Evolutionary conservation across 2,888 invertebrate genomes (phyloP), one percentile per base, ranked within the genome.

Genomic region (Trissolcus japonicus): DNA sequence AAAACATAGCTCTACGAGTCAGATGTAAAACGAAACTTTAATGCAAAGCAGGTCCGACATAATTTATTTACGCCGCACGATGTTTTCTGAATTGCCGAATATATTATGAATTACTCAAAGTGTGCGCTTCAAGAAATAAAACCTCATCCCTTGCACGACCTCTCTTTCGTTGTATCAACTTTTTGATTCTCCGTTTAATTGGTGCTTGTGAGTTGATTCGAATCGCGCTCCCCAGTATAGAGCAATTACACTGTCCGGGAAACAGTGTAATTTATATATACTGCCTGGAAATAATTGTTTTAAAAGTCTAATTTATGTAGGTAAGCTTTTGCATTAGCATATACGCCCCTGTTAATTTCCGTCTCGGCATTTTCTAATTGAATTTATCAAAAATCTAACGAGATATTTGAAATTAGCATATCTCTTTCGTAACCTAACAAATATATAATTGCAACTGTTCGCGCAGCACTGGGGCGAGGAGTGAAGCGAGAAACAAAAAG

Each of bases 401-500:
- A 46, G 16, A 46, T 46, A 4, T 46, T 16, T 40, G 0, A 11
- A 48, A 61, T 50, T n/a, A 51, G 59, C 46, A 59, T 46, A 14
- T 48, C 59, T 46, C 46, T 35, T 11, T 35, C 9, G 35, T 9
- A 35, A 35, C 35, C 9, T 35, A 35, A 35, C 35, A 35, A 35
- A 35, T 35, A 35, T 35, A 35, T 35, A 13, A 50, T n/a, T 40
- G 40, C 25, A 25, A n/a, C 11, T 13, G 14, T 48, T 35, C 11
- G 25, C 25, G 35, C 9, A 35, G 17, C 21, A 41, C 25, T 61
- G 50, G 55, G 25, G n/a, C 41, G 61, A 69, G 57, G 35, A 51
- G 48, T 41, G 50, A 53, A 16, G 13, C 51, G 35, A 63, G 63
- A 43, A 17, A 43, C 48, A 71, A 40, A 46, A 53, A 46, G 14